Evolutionary conservation across 2,888 invertebrate species (phyloP).

Genomic region (Ferrisia virgata): DNA sequence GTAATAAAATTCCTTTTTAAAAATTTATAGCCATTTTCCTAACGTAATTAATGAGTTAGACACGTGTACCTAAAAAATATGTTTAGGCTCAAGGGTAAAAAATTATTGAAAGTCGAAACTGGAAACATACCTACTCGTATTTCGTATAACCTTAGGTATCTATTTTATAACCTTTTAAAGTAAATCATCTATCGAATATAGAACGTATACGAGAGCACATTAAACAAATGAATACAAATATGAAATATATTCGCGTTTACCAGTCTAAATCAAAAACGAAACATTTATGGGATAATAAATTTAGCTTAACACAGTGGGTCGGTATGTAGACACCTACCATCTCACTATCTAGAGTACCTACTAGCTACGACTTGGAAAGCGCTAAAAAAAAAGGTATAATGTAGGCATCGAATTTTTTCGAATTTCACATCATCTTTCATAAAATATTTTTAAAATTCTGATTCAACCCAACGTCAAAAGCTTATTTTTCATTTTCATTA

Average conservation of each 20-base stretch:
- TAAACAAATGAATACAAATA: background rate
- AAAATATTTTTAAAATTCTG: background rate
- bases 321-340: background rate
- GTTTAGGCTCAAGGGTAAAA: no score
- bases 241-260: background rate
- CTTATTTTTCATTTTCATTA: background rate
- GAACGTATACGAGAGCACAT: background rate
- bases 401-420: background rate
- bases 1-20: no score
- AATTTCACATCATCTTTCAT: background rate
- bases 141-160: no score
- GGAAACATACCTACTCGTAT: background rate
- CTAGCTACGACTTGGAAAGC: background rate
- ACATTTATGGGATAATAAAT: background rate
- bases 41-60: no score
- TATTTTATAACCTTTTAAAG: background rate
- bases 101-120: background rate
- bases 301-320: background rate
- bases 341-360: background rate
- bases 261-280: background rate
- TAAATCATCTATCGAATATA: background rate
- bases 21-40: no score
- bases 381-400: background rate
- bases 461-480: background rate
- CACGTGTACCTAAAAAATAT: no score